Evolutionary conservation across 2,888 invertebrate species (phyloP).

Genomic region (Phlogophora meticulosa): DNA sequence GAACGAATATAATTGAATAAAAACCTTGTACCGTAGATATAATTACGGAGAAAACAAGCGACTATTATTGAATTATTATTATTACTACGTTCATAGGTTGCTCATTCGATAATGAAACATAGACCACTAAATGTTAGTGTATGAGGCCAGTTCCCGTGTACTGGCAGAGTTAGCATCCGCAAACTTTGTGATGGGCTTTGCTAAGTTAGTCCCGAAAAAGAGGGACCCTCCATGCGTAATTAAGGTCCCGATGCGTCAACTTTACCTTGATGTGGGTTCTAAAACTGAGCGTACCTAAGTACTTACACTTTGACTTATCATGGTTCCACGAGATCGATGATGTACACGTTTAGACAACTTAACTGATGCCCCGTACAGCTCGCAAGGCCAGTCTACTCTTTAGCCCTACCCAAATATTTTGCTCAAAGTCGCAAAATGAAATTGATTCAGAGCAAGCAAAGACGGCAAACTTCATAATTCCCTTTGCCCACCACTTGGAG

Average conservation of each 20-base stretch:
- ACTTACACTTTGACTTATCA: slow-evolving; percentile 56
- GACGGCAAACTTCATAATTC: slow-evolving; percentile 55
- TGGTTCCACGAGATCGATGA: slow-evolving; percentile 58
- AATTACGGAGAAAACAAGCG: too few relatives aligned
- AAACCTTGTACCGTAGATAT: too few relatives aligned
- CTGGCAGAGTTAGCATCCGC: slow-evolving; percentile 64
- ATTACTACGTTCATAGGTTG: neutral
- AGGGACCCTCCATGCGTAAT: slow-evolving; percentile 81
- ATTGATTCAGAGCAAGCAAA: slow-evolving; percentile 44
- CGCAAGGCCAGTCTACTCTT: slow-evolving; percentile 1
- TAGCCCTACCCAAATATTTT: slow-evolving; percentile 22
- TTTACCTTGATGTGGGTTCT: slow-evolving; percentile 83
- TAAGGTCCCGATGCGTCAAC: slow-evolving; percentile 83
- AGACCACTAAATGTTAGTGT: slow-evolving; percentile 29
- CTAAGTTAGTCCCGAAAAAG: slow-evolving; percentile 75
- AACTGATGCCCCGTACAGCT: slow-evolving; percentile 22
- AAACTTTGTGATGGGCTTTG: slow-evolving; percentile 80
- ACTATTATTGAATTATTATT: too few relatives aligned
- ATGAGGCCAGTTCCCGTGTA: slow-evolving; percentile 44
- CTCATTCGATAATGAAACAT: slow-evolving; percentile 1
- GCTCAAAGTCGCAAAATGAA: slow-evolving; percentile 41
- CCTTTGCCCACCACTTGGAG: slow-evolving; percentile 23
- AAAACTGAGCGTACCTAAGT: slow-evolving; percentile 72
- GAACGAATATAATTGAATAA: too few relatives aligned
- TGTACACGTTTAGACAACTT: slow-evolving; percentile 56